Evolutionary conservation across 2,797 vertebrate species (phyloP), one percentile per base, ranked within the genome.

Genomic region (Tiaroga cobitis): DNA sequence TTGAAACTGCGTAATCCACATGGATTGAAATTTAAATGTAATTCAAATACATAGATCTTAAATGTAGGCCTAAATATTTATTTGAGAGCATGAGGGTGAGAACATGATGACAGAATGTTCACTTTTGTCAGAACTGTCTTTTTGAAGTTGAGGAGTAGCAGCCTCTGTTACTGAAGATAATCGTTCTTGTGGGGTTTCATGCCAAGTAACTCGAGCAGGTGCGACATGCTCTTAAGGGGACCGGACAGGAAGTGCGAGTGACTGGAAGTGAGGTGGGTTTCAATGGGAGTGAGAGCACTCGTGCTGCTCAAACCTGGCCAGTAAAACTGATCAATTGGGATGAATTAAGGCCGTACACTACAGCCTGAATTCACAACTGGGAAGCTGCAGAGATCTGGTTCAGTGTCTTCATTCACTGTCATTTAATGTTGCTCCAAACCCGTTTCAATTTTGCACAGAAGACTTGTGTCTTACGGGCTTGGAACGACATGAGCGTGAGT

Each of bases 171-270:
- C 41, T 7, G 34, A 90, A 89, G 84, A 92, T 88, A 90, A 91
- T 79, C 10, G 82, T 88, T 91, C 90, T 85, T 88, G 73, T 91
- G 91, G 90, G 89, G 89, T 90, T 88, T 92, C 90, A 84, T 92
- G 92, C 93, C 92, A 91, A 91, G 90, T 92, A 90, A 91, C 90
- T 81, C 51, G 56, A 89, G 89, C 80, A 88, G 56, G 93, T 88
- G 90, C 91, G 90, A 91, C 93, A 95, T 95, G 95, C 95, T 93
- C 90, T 91, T 91, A 34, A 84, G 70, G 56, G 49, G 49, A 54
- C 43, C 24, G 29, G 49, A 37, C 41, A 68, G 78, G 29, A 89
- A 85, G 87, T 86, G 86, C 46, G 63, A 51, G 80, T 81, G 81
- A 81, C 43, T 67, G 82, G 75, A 80, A 63, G 61, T 76, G 67